Percentiles rank a stretch among this genome's conserved stretches.
phyloP scores from a whole-genome alignment of 2,797 vertebrate species.

The Amblyopsis hoosieri region DNA sequence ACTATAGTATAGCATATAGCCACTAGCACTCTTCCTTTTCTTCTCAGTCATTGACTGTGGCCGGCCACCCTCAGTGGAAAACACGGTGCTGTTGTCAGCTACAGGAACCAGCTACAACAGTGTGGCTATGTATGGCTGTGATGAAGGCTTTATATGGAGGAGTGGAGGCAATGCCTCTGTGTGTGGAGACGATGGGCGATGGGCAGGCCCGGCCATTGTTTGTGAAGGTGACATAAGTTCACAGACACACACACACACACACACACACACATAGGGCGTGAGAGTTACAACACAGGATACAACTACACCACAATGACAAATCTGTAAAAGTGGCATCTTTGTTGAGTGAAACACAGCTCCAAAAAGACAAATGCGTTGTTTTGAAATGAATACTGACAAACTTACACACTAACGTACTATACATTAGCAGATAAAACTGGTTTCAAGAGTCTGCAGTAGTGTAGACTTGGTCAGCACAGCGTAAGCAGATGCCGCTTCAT shows the following conservation, averaged over 20 bases:
- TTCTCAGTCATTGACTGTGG: conserved; percentile 77
- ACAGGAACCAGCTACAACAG: conserved; percentile 64
- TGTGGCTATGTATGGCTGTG: conserved; percentile 63
- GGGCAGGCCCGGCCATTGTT: conserved; percentile 61
- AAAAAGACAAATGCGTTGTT: too few relatives aligned
- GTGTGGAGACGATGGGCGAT: conserved; percentile 73
- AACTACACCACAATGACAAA: too few relatives aligned
- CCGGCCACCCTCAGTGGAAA: conserved; percentile 36
- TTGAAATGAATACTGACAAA: too few relatives aligned
- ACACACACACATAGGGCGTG: too few relatives aligned
- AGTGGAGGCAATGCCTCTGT: conserved; percentile 64
- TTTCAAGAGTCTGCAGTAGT: too few relatives aligned
- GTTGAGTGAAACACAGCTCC: too few relatives aligned
- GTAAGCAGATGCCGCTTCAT: neutral
- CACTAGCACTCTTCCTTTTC: neutral
- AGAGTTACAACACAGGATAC: too few relatives aligned
- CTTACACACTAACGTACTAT: too few relatives aligned
- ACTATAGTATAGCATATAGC: too few relatives aligned
- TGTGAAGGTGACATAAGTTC: conserved; percentile 74
- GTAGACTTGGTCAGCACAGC: too few relatives aligned
- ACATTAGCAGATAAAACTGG: too few relatives aligned
- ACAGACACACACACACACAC: neutral
- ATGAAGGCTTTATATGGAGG: conserved; percentile 68
- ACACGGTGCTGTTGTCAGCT: conserved; percentile 38
- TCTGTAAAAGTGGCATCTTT: too few relatives aligned